Conservation (phyloP, 1,140 invertebrate species). For the Papilio xuthus region DNA sequence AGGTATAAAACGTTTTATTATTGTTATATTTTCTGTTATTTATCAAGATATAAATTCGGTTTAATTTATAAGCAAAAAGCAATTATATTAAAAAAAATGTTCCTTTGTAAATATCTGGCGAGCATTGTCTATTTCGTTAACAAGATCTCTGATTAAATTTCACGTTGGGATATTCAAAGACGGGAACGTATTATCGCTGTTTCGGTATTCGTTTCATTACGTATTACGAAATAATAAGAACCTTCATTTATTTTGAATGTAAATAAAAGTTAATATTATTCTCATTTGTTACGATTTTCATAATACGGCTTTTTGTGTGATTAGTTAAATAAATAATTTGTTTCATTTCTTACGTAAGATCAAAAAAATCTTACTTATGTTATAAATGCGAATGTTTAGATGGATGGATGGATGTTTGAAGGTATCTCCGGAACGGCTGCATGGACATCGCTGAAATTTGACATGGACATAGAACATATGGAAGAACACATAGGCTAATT, state of each 20-base stretch:
- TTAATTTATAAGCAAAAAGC: background rate
- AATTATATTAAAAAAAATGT: conserved; percentile 10
- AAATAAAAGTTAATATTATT: background rate
- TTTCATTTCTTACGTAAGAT: background rate
- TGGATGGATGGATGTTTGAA: no score
- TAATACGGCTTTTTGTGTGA: background rate
- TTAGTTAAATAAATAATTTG: background rate
- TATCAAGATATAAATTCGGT: background rate
- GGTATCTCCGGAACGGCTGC: no score
- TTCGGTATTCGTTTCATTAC: background rate
- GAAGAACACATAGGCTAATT: no score
- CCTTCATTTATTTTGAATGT: background rate
- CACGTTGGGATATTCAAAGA: background rate
- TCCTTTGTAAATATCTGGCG: background rate
- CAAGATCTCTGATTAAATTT: conserved; percentile 8
- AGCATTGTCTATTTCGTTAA: conserved; percentile 4
- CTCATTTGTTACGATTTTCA: background rate
- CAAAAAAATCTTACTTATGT: no score
- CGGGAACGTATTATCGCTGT: background rate
- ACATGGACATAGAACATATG: no score
- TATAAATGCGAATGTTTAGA: no score
- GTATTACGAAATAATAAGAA: background rate
- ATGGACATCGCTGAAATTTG: no score
- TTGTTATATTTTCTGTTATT: background rate
- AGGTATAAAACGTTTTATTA: background rate